phyloP scores from a whole-genome alignment of 2,113 vertebrate species.

The Vulpes ferrilata region DNA sequence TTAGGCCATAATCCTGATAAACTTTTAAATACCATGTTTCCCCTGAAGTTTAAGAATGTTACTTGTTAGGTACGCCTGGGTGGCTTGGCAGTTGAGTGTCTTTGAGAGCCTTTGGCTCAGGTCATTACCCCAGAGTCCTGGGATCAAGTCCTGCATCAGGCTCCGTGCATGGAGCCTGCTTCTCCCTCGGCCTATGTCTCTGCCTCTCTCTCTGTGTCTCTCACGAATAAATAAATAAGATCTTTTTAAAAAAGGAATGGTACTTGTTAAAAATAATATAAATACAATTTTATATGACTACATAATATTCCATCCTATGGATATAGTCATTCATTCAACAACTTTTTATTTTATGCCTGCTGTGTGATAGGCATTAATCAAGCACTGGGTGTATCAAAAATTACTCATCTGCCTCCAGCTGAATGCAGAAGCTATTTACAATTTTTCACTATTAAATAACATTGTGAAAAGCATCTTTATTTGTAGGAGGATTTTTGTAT shows the following conservation, averaged over 20 bases:
- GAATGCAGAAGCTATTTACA: background rate
- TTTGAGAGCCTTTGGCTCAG: too few relatives aligned
- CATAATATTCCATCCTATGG: background rate
- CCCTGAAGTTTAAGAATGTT: background rate
- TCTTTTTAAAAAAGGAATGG: background rate
- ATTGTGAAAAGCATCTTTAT: background rate
- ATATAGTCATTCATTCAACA: background rate
- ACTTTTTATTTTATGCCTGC: background rate
- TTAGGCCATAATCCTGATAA: background rate
- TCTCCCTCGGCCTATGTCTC: too few relatives aligned
- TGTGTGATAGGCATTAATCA: background rate
- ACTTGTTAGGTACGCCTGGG: background rate
- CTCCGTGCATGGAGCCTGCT: too few relatives aligned
- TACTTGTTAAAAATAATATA: constrained; percentile 9
- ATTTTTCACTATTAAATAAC: background rate
- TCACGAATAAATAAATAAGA: too few relatives aligned
- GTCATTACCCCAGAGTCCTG: too few relatives aligned
- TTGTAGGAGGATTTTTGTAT: background rate
- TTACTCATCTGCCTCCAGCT: background rate
- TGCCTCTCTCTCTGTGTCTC: too few relatives aligned
- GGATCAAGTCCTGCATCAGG: too few relatives aligned
- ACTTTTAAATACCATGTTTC: background rate
- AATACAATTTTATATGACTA: background rate
- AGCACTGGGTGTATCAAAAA: background rate
- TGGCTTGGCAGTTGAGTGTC: too few relatives aligned